Base-by-base conservation (phyloP, 1,140 invertebrate genomes). In the Aphelinus atriplicis region DNA sequence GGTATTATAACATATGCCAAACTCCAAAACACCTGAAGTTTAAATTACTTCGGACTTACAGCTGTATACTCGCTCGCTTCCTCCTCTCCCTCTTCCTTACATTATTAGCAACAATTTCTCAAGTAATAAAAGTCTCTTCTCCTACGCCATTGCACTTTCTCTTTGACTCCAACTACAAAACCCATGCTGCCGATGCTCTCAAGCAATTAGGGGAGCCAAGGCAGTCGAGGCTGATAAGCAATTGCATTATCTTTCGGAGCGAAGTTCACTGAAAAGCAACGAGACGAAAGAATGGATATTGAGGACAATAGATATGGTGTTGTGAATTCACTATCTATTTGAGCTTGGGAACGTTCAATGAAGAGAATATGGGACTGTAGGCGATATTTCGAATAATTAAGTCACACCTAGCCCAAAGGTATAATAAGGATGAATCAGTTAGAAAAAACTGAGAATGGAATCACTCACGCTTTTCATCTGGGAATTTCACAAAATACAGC, bases 121-220 rank as follows among this genome's bases (percentile, higher is more conserved):
- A 62, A 62, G 61, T 62, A 62, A 64, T 64, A 64, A 64, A 50
- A 64, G 62, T 70, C 47, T 64, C 45, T 10, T 9, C 62, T 64
- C 50, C 63, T 64, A 42, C 7, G 42, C 26, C 55, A 64, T 75
- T 70, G 6, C 70, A 73, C 57, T 60, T 53, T 53, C 68, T 65
- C 63, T 68, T 64, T 46, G 74, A 60, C 53, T 61, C 70, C 55
- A 53, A 70, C 76, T 73, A 77, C 58, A 68, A 68, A 68, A 57
- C 47, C 26, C 2, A 4, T 10, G 42, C 67, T 5, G 62, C 43
- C 56, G 55, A 69, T 69, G 67, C 57, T 69, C 60, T 69, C 57
- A 58, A 69, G 67, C 47, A 69, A 58, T 69, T 69, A 69, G 50
- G 48, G 46, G 47, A 67, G 51, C 26, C 26, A 26, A 26, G 26